Evolutionary conservation across 2,888 invertebrate species (phyloP).

Genomic region (Drosophila diplacantha): DNA sequence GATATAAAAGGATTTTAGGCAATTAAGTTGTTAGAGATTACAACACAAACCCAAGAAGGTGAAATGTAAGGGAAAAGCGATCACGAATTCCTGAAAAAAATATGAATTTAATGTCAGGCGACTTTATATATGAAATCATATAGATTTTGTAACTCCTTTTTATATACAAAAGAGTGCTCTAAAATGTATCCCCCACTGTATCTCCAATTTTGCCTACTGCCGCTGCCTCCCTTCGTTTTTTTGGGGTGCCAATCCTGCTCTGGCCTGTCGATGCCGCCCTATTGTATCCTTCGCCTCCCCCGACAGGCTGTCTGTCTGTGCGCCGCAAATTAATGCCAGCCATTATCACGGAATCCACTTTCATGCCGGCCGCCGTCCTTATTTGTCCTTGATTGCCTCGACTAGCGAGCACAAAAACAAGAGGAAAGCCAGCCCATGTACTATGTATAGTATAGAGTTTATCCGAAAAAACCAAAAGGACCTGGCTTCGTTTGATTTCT

Average conservation of each 20-base stretch:
- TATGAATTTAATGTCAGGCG: not conserved
- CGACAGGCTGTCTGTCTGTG: constrained; percentile 31
- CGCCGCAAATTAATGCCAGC: constrained; percentile 60
- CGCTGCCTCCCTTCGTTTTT: not conserved
- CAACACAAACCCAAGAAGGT: not conserved
- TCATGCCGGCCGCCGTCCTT: constrained; percentile 49
- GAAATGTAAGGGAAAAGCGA: not conserved
- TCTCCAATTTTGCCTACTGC: not conserved
- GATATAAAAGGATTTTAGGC: not conserved
- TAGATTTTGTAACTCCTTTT: not conserved
- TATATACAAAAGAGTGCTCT: not conserved
- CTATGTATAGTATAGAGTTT: constrained; percentile 11
- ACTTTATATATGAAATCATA: not conserved
- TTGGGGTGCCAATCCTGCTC: constrained; percentile 15
- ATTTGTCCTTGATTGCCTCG: constrained; percentile 61
- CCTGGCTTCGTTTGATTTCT: constrained; percentile 55
- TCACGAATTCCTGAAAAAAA: too few relatives aligned
- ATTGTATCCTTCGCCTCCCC: constrained; percentile 2
- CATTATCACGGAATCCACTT: constrained; percentile 65
- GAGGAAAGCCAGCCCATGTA: constrained; percentile 25
- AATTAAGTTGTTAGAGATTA: not conserved
- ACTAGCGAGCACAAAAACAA: constrained; percentile 9
- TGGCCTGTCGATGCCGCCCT: constrained; percentile 27
- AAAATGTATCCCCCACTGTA: constrained; percentile 1
- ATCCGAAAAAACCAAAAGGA: constrained; percentile 17